Base-by-base conservation (phyloP, 1,140 invertebrate species). In the Anthonomus grandis region DNA sequence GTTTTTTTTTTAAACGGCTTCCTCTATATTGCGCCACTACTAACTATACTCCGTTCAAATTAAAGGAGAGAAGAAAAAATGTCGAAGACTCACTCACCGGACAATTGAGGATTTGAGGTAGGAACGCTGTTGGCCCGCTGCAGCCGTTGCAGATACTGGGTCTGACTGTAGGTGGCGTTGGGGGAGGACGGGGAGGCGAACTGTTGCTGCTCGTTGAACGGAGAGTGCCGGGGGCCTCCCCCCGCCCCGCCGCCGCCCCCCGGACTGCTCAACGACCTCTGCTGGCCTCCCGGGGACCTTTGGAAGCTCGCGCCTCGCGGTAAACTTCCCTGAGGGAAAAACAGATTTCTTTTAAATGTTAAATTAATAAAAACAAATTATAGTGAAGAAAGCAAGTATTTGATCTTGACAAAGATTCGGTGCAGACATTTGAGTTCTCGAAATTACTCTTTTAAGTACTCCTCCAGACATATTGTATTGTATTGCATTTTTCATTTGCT, bases 61-160 rank as follows among this genome's bases (percentile, higher is more conserved):
- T n/a, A n/a, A 69, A 64, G 42, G 9, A 31, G 6, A 31, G n/a
- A 39, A 45, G 15, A 45, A 45, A 45, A 18, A 45, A 8, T 9
- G 42, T 22, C 18, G 65, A 12, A 34, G 34, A 37, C 6, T 8
- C 9, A 34, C 23, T 8, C 23, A 85, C 83, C 83, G 80, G 83
- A 81, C 73, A 86, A 74, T 71, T 85, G 83, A 60, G 57, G 24
- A 31, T 81, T 84, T 38, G 83, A 79, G 55, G 82, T 79, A 12
- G 84, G 83, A 36, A 82, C 80, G 65, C 81, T 84, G 34, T 80
- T 79, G 51, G 83, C 78, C 41, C 84, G 79, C 66, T 85, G 84
- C 56, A 85, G 69, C 57, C 84, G 75, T 70, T 65, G 80, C 70
- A 82, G 75, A 64, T 80, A 81, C 72, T 69, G 79, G 68, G 70